phyloP scores from a whole-genome alignment of 2,888 invertebrate genomes.

The Bombylius discolor region DNA sequence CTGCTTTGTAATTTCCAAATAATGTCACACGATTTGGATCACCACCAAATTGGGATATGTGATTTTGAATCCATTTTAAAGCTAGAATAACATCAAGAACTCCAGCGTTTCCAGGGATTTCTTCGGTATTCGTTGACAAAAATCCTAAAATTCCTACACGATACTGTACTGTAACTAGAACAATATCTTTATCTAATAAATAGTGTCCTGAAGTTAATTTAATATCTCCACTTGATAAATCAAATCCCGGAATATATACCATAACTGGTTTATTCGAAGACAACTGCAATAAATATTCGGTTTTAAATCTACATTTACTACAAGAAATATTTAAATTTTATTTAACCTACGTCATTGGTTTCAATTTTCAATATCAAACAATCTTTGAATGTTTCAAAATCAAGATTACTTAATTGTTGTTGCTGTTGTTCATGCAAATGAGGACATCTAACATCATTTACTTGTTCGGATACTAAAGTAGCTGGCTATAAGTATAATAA shows the following conservation, averaged over 20 bases:
- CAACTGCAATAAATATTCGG: background rate
- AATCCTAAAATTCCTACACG: constrained; percentile 35
- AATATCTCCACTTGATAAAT: constrained; percentile 16
- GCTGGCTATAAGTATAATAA: no score
- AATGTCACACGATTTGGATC: constrained; percentile 32
- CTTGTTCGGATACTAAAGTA: no score
- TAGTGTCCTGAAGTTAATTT: constrained; percentile 17
- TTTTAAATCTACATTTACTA: background rate
- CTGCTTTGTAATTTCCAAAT: constrained; percentile 37
- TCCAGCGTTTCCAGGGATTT: constrained; percentile 37
- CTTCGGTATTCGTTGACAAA: constrained; percentile 33
- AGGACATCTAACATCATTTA: background rate
- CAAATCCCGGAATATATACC: constrained; percentile 17
- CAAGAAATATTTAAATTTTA: background rate
- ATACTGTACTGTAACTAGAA: constrained; percentile 32
- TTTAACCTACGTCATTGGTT: background rate
- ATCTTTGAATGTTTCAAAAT: background rate
- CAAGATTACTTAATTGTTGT: background rate
- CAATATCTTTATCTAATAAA: constrained; percentile 27
- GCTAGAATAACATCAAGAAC: constrained; percentile 35
- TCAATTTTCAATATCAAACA: background rate
- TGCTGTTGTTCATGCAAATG: background rate
- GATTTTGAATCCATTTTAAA: constrained; percentile 33
- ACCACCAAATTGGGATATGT: constrained; percentile 36
- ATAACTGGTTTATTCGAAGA: constrained; percentile 17